Evolutionary conservation across 2,888 invertebrate species (phyloP), one percentile per base, ranked within the genome.

Genomic region (Allophyes oxyacanthae): DNA sequence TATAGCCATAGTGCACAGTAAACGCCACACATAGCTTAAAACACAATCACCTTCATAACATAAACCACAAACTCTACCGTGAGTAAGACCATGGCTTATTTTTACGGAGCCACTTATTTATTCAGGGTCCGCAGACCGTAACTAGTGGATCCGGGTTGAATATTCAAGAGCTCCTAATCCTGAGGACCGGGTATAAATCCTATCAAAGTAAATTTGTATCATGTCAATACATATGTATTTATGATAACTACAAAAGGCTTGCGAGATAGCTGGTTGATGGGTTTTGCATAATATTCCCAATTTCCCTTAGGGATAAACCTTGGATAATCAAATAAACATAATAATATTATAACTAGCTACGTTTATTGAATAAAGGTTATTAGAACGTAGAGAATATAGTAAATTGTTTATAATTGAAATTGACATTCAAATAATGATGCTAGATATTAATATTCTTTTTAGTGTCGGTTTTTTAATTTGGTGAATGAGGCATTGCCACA

Each of bases 111-210:
- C 41, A 57, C 40, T 48, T 61, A 69, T 72, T 65, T 72, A 74
- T 72, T 71, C 65, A 63, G 50, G 52, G 56, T 44, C 43, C 44
- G 48, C 15, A 33, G 56, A 25, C 45, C 60, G 59, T 53, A 36
- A 44, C 60, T 68, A 61, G 48, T 55, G 54, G 46, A 43, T 14
- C 45, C 37, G 33, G n/a, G 34, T 42, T 74, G 75, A 74, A 74
- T 74, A 74, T 74, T 74, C 73, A 74, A n/a, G 49, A 67, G 56
- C 44, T 33, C 41, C 68, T 74, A 60, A 68, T 65, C 58, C 65
- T 51, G 20, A 32, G 53, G 41, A 6, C 44, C 58, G 45, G 36
- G 37, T 49, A 55, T 67, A 70, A 73, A 64, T 58, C 49, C 55
- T 59, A 64, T 61, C 64, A 61, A 55, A 66, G 58, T 51, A 55